Evolutionary conservation across 2,113 vertebrate genomes (phyloP).

Genomic region (Leptobrachium leishanense): DNA sequence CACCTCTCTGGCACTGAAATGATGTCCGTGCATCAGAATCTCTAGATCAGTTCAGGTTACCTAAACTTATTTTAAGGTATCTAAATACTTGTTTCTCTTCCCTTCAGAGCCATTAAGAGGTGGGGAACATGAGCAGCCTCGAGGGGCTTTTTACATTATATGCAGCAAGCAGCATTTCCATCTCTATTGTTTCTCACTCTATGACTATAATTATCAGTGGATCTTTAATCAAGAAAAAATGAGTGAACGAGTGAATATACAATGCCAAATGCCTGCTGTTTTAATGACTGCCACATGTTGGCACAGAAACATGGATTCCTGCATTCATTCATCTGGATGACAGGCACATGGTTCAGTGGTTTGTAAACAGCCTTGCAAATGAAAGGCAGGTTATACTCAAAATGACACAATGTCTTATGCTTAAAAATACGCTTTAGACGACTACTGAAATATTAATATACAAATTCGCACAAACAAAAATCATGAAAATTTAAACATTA

Average conservation of each 20-base stretch:
- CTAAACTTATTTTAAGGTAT: too few species aligned
- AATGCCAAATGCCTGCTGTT: constrained; percentile 38
- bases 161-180: neutral
- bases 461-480: too few species aligned
- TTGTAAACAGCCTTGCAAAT: constrained; percentile 13
- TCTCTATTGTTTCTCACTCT: neutral
- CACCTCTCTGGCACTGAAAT: neutral
- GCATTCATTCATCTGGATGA: constrained; percentile 31
- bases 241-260: constrained; percentile 17
- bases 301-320: constrained; percentile 23
- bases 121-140: neutral
- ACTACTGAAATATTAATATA: too few species aligned
- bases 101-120: neutral
- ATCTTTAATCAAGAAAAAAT: constrained; percentile 21
- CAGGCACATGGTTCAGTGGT: constrained; percentile 3
- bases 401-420: too few species aligned
- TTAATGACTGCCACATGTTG: constrained; percentile 38
- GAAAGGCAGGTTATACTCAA: neutral
- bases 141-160: too few species aligned
- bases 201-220: constrained; percentile 2
- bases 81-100: too few species aligned
- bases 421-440: too few species aligned
- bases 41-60: too few species aligned
- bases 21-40: too few species aligned
- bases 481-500: too few species aligned